A percentile compares a stretch with the other conserved stretches of the same genome.
Evolutionary conservation across 2,888 invertebrate species (phyloP).

Genomic region (Koerneria pararmatus): DNA sequence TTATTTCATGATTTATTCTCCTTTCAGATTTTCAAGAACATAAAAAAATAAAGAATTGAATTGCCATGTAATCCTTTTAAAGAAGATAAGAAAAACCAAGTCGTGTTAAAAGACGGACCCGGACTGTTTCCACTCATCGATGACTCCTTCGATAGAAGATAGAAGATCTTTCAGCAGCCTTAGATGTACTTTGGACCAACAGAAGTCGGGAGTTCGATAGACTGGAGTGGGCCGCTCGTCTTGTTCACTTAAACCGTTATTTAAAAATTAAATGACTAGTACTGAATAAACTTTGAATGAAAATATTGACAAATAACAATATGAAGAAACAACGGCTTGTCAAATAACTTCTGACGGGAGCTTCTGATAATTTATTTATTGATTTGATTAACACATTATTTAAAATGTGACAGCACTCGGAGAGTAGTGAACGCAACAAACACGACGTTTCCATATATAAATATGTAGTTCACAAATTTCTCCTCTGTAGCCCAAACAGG

Average conservation of each 20-base stretch:
- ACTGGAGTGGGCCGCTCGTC: constrained; percentile 75
- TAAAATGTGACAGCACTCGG: too few relatives aligned
- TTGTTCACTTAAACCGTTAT: neutral
- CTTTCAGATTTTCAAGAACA: neutral
- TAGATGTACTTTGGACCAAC: constrained; percentile 98
- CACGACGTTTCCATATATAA: too few relatives aligned
- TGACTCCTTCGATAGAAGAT: constrained; percentile 92
- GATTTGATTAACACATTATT: too few relatives aligned
- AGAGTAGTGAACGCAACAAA: too few relatives aligned
- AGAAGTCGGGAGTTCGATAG: constrained; percentile 97
- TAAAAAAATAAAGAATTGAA: neutral
- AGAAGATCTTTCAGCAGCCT: constrained; percentile 88
- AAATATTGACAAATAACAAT: too few relatives aligned
- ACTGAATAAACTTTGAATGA: too few relatives aligned
- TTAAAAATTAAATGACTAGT: too few relatives aligned
- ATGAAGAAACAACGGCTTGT: too few relatives aligned
- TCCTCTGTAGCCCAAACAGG: too few relatives aligned
- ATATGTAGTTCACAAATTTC: too few relatives aligned
- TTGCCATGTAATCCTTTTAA: neutral
- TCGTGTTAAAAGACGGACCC: constrained; percentile 18
- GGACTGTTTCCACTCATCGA: constrained; percentile 79
- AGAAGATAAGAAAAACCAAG: constrained; percentile 9
- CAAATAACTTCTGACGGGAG: too few relatives aligned
- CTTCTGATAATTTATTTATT: too few relatives aligned
- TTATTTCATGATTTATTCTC: neutral